Conservation (phyloP, 2,888 invertebrate genomes). For the Hylaea fasciaria region DNA sequence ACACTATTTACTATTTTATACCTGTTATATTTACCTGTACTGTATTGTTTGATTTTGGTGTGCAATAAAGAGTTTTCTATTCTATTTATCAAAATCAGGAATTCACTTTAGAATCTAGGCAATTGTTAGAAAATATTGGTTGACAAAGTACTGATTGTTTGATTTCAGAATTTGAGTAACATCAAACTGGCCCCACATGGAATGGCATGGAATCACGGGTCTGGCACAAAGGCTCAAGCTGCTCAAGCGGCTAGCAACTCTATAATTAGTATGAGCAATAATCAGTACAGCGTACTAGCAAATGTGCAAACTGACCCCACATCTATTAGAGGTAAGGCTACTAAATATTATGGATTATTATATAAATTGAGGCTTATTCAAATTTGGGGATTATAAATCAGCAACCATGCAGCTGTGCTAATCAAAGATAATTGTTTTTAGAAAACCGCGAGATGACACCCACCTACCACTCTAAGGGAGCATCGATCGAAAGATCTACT, state of each 20-base stretch:
- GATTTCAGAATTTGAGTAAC: slow-evolving; percentile 66
- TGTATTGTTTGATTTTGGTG: no score
- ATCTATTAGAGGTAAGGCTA: slow-evolving; percentile 61
- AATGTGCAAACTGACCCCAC: slow-evolving; percentile 69
- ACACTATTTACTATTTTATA: no score
- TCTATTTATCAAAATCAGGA: no score
- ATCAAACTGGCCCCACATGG: slow-evolving; percentile 74
- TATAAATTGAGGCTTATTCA: no score
- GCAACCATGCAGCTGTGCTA: no score
- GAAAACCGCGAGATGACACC: slow-evolving; percentile 70
- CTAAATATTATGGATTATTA: no score
- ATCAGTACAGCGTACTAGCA: slow-evolving; percentile 71
- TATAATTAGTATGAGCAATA: slow-evolving; percentile 69
- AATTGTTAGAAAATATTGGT: no score
- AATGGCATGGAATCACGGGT: slow-evolving; percentile 71
- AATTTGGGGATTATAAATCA: no score
- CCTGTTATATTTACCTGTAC: no score
- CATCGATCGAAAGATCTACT: slow-evolving; percentile 80
- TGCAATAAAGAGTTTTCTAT: no score
- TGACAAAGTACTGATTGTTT: slow-evolving; percentile 13
- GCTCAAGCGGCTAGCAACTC: slow-evolving; percentile 61
- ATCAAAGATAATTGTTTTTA: slow-evolving; percentile 48
- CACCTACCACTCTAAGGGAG: slow-evolving; percentile 75
- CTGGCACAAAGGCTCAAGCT: slow-evolving; percentile 70
- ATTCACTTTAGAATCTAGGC: no score